These are phyloP conservation scores for Gymnopithys bicolor DNA, from an alignment of 2,797 vertebrate genomes.

Conservation along the genomic window DNA sequence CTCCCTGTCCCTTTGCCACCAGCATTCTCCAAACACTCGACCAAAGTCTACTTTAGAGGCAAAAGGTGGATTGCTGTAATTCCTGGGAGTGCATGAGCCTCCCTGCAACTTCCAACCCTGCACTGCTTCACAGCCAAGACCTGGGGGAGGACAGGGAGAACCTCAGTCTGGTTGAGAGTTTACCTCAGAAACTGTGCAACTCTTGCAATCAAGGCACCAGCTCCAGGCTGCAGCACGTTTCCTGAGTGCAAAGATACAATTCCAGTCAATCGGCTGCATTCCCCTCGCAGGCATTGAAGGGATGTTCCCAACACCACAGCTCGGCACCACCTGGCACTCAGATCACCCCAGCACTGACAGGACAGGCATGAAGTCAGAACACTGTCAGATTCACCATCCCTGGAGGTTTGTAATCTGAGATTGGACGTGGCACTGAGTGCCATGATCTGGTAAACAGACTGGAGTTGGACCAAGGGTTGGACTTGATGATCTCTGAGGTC, in stretches of 20 bases:
- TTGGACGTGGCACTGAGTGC: too few relatives aligned
- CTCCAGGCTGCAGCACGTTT: slow-evolving; percentile 94
- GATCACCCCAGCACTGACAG: background rate
- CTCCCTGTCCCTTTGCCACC: background rate
- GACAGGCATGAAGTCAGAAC: rapidly evolving
- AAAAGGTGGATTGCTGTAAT: background rate
- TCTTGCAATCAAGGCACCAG: slow-evolving; percentile 85
- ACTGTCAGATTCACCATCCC: too few relatives aligned
- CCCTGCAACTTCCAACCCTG: background rate
- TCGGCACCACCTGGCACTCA: background rate
- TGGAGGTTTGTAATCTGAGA: too few relatives aligned
- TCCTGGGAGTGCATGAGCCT: rapidly evolving
- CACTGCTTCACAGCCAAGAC: background rate
- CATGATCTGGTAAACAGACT: too few relatives aligned
- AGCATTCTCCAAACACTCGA: rapidly evolving
- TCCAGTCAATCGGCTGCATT: background rate
- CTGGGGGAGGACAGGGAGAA: background rate
- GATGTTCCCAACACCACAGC: background rate
- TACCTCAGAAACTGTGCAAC: slow-evolving; percentile 93
- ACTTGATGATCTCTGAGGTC: too few relatives aligned
- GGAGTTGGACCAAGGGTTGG: too few relatives aligned
- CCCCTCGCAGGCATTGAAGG: rapidly evolving
- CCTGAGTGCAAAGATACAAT: slow-evolving; percentile 75
- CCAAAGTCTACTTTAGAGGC: background rate
- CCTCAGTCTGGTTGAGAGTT: background rate